phyloP scores from a whole-genome alignment of 2,888 invertebrate genomes.

The Terebella lapidaria region DNA sequence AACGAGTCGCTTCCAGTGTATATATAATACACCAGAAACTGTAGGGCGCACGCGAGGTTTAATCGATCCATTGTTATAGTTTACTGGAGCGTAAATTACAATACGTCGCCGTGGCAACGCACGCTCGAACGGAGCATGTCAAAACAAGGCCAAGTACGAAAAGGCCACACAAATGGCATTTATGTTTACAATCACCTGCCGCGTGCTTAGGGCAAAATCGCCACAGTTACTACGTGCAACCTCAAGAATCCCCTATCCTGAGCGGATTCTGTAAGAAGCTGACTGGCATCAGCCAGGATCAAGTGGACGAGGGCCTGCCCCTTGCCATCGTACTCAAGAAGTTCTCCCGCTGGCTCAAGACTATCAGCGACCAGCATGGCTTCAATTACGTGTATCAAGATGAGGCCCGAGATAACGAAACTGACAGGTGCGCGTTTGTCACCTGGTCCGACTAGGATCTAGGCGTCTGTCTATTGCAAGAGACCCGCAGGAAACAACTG shows the following conservation, averaged over 20 bases:
- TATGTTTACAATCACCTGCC: too few relatives aligned
- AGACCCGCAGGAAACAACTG: constrained; percentile 61
- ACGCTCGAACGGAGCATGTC: too few relatives aligned
- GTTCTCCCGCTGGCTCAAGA: constrained; percentile 60
- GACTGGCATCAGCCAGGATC: constrained; percentile 57
- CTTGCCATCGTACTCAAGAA: constrained; percentile 47
- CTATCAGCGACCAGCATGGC: constrained; percentile 55
- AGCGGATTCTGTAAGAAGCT: constrained; percentile 61
- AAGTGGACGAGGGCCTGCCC: constrained; percentile 48
- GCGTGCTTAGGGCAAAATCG: too few relatives aligned
- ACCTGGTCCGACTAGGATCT: constrained; percentile 63
- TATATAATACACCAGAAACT: too few relatives aligned
- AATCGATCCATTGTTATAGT: too few relatives aligned
- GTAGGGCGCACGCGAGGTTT: too few relatives aligned
- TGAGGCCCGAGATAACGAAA: constrained; percentile 17
- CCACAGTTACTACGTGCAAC: constrained; percentile 64
- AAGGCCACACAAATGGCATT: too few relatives aligned
- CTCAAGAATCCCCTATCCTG: constrained; percentile 59
- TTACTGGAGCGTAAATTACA: too few relatives aligned
- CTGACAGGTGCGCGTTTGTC: constrained; percentile 41
- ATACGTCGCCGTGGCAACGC: too few relatives aligned
- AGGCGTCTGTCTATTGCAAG: constrained; percentile 60
- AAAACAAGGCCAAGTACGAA: too few relatives aligned
- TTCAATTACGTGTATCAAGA: too few relatives aligned
- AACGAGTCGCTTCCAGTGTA: too few relatives aligned